Conservation (phyloP, 1,140 invertebrate genomes). For the Aphelinus certus region DNA sequence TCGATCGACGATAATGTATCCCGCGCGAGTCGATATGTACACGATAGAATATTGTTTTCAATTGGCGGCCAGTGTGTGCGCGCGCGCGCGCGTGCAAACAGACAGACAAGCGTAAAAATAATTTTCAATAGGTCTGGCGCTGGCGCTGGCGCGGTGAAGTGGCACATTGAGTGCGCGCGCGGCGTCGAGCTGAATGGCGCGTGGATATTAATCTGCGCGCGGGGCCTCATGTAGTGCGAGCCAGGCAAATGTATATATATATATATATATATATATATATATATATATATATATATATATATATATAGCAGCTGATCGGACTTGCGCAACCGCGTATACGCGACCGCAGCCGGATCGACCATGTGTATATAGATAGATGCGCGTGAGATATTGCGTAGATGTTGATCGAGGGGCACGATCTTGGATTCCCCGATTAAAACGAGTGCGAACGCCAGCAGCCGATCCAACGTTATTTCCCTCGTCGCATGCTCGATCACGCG, state of each 20-base stretch:
- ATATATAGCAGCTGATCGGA: no score
- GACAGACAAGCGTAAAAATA: not conserved
- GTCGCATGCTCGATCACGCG: not conserved
- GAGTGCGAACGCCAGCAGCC: not conserved
- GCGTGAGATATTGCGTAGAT: conserved; percentile 17
- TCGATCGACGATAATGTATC: conserved; percentile 22
- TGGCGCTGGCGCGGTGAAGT: not conserved
- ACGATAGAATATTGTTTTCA: no score
- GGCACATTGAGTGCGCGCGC: not conserved
- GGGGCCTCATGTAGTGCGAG: not conserved
- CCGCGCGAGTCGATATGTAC: not conserved
- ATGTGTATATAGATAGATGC: conserved; percentile 31
- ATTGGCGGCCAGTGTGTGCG: no score
- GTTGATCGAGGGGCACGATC: conserved; percentile 29
- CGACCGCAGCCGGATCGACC: conserved; percentile 29
- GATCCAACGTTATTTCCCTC: conserved; percentile 3
- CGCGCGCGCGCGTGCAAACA: conserved; percentile 19
- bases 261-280: no score
- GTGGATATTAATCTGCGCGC: conserved; percentile 43
- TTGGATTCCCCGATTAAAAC: not conserved
- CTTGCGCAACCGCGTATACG: conserved; percentile 38
- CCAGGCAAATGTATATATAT: no score
- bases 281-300: no score
- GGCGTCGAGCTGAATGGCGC: not conserved
- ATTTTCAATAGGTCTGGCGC: not conserved